Percentiles rank a stretch among this genome's conserved stretches.
Conservation (phyloP, 2,113 vertebrate species). For the Porphyrio hochstetteri region DNA sequence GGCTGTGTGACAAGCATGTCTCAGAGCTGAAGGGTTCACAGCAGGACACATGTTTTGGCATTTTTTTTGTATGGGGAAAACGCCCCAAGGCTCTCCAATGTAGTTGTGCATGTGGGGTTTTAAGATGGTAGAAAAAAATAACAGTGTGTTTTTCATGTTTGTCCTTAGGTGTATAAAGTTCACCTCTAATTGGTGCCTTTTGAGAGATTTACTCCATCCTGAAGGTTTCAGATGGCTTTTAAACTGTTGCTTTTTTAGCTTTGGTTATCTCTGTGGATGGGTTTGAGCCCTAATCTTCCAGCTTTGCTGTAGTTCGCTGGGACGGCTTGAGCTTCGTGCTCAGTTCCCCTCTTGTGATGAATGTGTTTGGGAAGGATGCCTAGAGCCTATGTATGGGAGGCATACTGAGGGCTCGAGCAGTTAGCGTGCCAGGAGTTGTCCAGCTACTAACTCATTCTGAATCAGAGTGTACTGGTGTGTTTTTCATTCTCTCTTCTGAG, state of each 20-base stretch:
- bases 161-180: background rate
- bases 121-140: background rate
- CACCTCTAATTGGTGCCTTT: background rate
- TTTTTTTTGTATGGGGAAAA: background rate
- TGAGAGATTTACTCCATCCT: background rate
- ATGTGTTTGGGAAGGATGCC: background rate
- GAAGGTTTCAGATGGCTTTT: background rate
- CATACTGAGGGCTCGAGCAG: background rate
- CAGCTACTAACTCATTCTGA: background rate
- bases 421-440: background rate
- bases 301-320: background rate
- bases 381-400: slow-evolving; percentile 1
- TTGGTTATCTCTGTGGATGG: background rate
- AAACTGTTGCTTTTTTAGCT: background rate
- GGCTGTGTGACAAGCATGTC: background rate
- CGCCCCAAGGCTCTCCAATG: background rate
- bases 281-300: background rate
- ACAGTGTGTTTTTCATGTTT: background rate
- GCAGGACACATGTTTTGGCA: background rate
- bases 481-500: background rate
- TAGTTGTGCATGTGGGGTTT: background rate
- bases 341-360: background rate
- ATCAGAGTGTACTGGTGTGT: background rate
- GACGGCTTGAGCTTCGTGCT: background rate
- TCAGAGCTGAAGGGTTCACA: background rate